Conservation (phyloP, 2,113 vertebrate species). For the Nothobranchius furzeri region DNA sequence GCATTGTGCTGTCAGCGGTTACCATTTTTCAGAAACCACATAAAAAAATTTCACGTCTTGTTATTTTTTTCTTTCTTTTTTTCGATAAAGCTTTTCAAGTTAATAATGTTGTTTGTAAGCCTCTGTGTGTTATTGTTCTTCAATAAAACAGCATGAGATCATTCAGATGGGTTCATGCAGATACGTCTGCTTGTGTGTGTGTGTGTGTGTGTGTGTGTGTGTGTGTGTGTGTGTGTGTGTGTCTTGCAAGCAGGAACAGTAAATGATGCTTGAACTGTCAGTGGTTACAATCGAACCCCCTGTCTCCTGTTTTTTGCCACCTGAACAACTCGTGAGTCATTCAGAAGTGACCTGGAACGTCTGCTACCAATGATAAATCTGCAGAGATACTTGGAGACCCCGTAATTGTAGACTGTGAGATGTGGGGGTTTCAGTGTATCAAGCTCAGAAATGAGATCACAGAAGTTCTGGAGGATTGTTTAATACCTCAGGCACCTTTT, state of each 20-base stretch:
- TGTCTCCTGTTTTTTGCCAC: not conserved
- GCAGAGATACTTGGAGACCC: not conserved
- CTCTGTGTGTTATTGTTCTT: not conserved
- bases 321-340: not conserved
- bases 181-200: slow-evolving; percentile 9
- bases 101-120: slow-evolving; percentile 7
- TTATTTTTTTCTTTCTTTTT: slow-evolving; percentile 7
- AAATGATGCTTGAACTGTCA: slow-evolving; percentile 64
- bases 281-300: not conserved
- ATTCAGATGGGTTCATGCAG: slow-evolving; percentile 2
- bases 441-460: not conserved
- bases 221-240: slow-evolving; percentile 46
- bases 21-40: slow-evolving; percentile 36
- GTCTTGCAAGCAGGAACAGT: slow-evolving; percentile 36
- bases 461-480: not conserved
- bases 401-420: not conserved
- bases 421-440: no score
- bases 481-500: not conserved
- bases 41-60: slow-evolving; percentile 35
- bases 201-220: not conserved
- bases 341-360: not conserved
- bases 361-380: not conserved
- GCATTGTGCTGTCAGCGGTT: slow-evolving; percentile 60
- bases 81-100: not conserved
- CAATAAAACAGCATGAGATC: slow-evolving; percentile 3